Evolutionary conservation across 2,113 vertebrate genomes (phyloP).

Genomic region (Labeo catla): DNA sequence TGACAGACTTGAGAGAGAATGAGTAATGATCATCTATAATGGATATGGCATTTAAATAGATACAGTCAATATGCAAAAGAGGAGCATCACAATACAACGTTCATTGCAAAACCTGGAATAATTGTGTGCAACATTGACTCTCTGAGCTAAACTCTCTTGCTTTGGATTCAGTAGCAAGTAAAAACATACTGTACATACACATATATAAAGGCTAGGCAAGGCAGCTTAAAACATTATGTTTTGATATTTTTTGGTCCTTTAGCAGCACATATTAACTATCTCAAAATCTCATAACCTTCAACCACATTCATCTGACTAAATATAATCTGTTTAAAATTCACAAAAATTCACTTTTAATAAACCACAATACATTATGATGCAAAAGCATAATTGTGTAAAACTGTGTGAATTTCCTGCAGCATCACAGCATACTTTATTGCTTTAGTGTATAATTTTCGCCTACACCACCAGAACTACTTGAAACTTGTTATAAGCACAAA

Average conservation of each 20-base stretch:
- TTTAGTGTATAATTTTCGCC: not conserved
- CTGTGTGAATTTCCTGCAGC: not conserved
- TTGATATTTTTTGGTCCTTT: not conserved
- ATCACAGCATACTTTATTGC: not conserved
- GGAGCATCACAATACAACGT: not conserved
- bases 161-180: not conserved
- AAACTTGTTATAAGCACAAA: not conserved
- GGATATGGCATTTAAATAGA: not conserved
- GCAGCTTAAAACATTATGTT: not conserved
- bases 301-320: not conserved
- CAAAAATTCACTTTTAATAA: not conserved
- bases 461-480: not conserved
- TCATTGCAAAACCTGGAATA: not conserved
- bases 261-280: not conserved
- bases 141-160: not conserved
- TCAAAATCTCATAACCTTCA: not conserved
- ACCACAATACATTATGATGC: not conserved
- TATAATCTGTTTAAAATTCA: not conserved
- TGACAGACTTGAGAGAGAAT: slow-evolving; percentile 26
- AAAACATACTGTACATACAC: not conserved
- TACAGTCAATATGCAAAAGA: not conserved
- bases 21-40: slow-evolving; percentile 29
- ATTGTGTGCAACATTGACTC: not conserved
- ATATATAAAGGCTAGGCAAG: not conserved
- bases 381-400: not conserved